Percentiles rank a stretch among this genome's conserved stretches.
phyloP scores from a whole-genome alignment of 2,888 invertebrate genomes.

The Drosophila barbarae region DNA sequence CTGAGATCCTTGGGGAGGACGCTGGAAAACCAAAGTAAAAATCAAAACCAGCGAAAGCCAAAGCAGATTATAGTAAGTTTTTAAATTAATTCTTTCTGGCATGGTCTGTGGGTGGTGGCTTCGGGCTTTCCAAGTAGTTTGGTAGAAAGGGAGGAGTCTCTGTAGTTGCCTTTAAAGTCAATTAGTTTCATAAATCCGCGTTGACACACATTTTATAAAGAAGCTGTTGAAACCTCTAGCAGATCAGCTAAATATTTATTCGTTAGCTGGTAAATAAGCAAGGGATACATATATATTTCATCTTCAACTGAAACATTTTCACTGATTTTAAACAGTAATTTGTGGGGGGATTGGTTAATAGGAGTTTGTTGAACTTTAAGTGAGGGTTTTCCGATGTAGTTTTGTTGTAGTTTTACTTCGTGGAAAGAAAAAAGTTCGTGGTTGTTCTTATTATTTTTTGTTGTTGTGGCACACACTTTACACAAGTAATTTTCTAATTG shows the following conservation, averaged over 20 bases:
- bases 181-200: constrained; percentile 31
- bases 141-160: no score
- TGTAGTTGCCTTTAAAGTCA: no score
- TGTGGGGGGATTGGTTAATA: constrained; percentile 25
- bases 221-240: constrained; percentile 41
- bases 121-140: constrained; percentile 2
- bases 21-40: constrained; percentile 21
- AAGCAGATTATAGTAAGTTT: constrained; percentile 62
- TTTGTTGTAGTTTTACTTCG: constrained; percentile 9
- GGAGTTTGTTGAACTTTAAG: constrained; percentile 35
- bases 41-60: constrained; percentile 41
- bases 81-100: constrained; percentile 62
- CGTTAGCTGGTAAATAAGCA: no score
- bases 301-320: constrained; percentile 9
- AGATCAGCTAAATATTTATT: no score
- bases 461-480: constrained; percentile 42
- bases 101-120: not conserved
- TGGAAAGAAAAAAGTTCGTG: constrained; percentile 33
- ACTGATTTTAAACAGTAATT: constrained; percentile 33
- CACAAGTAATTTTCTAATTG: constrained; percentile 65
- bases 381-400: not conserved
- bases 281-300: no score
- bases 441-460: constrained; percentile 15
- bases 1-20: not conserved
- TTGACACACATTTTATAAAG: constrained; percentile 68